Evolutionary conservation across 2,888 invertebrate genomes (phyloP).

Genomic region (Drosophila prostipennis): DNA sequence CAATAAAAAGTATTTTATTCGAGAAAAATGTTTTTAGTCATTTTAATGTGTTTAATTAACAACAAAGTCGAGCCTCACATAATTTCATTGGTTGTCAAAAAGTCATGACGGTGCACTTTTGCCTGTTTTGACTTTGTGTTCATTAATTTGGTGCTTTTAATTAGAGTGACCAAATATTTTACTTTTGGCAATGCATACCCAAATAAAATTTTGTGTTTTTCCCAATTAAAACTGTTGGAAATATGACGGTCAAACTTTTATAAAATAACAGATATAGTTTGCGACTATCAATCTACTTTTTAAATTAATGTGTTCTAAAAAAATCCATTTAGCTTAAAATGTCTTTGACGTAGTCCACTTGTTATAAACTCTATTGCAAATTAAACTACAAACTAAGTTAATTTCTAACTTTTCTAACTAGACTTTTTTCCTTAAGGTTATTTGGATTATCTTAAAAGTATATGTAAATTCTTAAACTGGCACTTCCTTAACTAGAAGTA

Average conservation of each 20-base stretch:
- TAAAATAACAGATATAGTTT: not conserved
- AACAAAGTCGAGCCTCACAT: slow-evolving; percentile 8
- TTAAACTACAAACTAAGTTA: no score
- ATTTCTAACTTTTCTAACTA: no score
- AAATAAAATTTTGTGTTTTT: not conserved
- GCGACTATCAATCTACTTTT: not conserved
- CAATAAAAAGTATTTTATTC: no score
- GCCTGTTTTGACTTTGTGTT: not conserved
- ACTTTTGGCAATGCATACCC: slow-evolving; percentile 2
- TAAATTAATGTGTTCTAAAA: not conserved
- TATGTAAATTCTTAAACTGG: no score
- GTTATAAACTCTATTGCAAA: no score
- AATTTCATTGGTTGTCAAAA: slow-evolving; percentile 16
- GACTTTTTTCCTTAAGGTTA: no score
- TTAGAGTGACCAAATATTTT: slow-evolving; percentile 1
- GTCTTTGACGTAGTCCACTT: no score
- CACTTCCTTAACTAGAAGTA: no score
- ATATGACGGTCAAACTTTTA: not conserved
- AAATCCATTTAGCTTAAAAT: not conserved
- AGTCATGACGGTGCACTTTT: slow-evolving; percentile 25
- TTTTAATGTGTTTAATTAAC: slow-evolving; percentile 29
- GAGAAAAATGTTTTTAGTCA: not conserved
- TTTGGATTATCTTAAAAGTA: no score
- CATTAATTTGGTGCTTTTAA: not conserved
- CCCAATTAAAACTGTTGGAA: not conserved